Conservation (phyloP, 2,113 vertebrate genomes). For the Triplophysa dalaica region DNA sequence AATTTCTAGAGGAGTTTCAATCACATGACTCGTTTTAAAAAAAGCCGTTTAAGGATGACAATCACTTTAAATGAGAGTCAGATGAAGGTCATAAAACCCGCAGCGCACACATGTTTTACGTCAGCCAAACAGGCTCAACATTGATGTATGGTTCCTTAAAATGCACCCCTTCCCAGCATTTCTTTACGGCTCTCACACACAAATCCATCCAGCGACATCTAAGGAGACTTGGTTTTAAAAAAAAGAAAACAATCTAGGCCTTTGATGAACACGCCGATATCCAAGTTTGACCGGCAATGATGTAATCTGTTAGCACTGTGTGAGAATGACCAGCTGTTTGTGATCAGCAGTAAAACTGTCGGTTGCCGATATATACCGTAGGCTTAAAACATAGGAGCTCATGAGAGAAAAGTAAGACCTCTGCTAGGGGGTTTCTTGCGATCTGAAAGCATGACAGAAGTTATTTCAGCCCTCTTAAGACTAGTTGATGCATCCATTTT, state of each 20-base stretch:
- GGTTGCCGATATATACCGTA: slow-evolving; percentile 45
- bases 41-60: not conserved
- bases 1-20: not conserved
- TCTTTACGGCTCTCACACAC: not conserved
- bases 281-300: slow-evolving; percentile 18
- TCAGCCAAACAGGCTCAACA: not conserved
- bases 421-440: not conserved
- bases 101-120: slow-evolving; percentile 9
- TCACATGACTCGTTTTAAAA: slow-evolving; percentile 9
- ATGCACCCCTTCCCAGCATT: not conserved
- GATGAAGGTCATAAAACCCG: not conserved
- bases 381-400: slow-evolving; percentile 7
- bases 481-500: slow-evolving; percentile 9
- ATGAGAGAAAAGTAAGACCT: slow-evolving; percentile 16
- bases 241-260: not conserved
- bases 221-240: not conserved
- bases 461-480: slow-evolving; percentile 7
- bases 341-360: slow-evolving; percentile 38
- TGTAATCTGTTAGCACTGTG: slow-evolving; percentile 46
- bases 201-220: slow-evolving; percentile 10
- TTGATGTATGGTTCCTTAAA: slow-evolving; percentile 1
- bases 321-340: slow-evolving; percentile 63
- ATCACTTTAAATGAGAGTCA: slow-evolving; percentile 1
- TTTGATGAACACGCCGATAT: slow-evolving; percentile 17
- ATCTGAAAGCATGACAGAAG: not conserved